Conservation (phyloP, 1,140 invertebrate genomes). For the Monomorium pharaonis region DNA sequence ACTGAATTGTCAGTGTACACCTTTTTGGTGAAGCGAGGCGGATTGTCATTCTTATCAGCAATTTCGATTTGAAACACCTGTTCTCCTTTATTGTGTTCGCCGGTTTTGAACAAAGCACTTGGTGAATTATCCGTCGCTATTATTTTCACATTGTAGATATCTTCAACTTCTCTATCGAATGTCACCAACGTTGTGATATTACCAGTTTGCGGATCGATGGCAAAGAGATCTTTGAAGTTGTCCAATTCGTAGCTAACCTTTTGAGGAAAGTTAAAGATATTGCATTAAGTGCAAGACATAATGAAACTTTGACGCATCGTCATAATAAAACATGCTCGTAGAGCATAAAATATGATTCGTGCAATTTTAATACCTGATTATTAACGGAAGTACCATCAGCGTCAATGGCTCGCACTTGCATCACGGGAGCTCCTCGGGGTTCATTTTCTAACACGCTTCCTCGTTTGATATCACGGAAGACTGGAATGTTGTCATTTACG, state of each 20-base stretch:
- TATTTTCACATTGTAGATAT: constrained; percentile 93
- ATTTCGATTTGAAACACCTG: constrained; percentile 94
- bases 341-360: not conserved
- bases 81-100: constrained; percentile 89
- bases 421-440: constrained; percentile 91
- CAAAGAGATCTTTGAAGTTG: constrained; percentile 90
- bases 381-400: constrained; percentile 93
- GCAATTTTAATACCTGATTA: constrained; percentile 87
- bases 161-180: constrained; percentile 93
- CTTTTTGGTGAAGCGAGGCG: constrained; percentile 90
- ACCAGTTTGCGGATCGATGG: constrained; percentile 92
- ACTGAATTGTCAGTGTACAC: constrained; percentile 92
- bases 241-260: constrained; percentile 90
- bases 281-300: constrained; percentile 1
- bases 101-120: constrained; percentile 89
- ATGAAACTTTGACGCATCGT: not conserved
- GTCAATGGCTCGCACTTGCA: constrained; percentile 95
- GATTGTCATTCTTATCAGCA: constrained; percentile 96
- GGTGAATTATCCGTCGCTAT: constrained; percentile 94
- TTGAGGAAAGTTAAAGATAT: not conserved
- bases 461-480: constrained; percentile 91
- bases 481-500: constrained; percentile 95
- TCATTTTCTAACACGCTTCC: constrained; percentile 95
- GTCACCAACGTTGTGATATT: constrained; percentile 91
- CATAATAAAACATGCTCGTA: not conserved